Evolutionary conservation across 1,140 invertebrate species (phyloP), one percentile per base, ranked within the genome.

Genomic region (Pantala flavescens): DNA sequence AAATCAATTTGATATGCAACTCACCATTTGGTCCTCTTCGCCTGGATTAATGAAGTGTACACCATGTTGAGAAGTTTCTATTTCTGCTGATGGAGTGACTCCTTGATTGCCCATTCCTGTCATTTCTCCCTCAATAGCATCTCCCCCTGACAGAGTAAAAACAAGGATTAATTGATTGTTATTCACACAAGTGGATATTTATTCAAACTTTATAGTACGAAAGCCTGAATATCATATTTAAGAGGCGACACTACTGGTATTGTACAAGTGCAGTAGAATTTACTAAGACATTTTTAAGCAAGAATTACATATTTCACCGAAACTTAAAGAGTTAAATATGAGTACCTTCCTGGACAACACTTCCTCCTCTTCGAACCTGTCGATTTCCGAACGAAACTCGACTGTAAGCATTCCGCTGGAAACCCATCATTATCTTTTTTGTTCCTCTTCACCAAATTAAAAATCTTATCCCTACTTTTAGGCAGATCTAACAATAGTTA

Each of bases 21-120:
- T 63, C n/a, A 63, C 49, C 49, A 63, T 63, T 63, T 63, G 49
- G n/a, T 63, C 49, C 49, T 63, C 49, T 19, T 63, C 49, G n/a
- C 49, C 49, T 19, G 49, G 49, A 63, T 63, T 63, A 21, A 63
- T 63, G 14, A 63, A 21, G 49, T 63, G 49, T 16, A 63, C 49
- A 63, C 49, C 49, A 19, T 16, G 49, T 19, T 16, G 49, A 21
- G 49, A 19, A 12, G n/a, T 1, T 63, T 3, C 49, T 63, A 63
- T 21, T 7, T 63, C 49, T 19, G 16, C n/a, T 7, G 49, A 63
- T 63, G 49, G 49, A 63, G 14, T 63, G 49, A 63, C 49, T 63
- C 49, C 49, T 19, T 63, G 49, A 19, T 63, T 16, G 49, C 49
- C 3, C 49, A 63, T 63, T 63, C 49, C 49, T 7, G 49, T 14